Conservation (phyloP, 2,113 vertebrate genomes). For the Chelonoidis abingdonii region DNA sequence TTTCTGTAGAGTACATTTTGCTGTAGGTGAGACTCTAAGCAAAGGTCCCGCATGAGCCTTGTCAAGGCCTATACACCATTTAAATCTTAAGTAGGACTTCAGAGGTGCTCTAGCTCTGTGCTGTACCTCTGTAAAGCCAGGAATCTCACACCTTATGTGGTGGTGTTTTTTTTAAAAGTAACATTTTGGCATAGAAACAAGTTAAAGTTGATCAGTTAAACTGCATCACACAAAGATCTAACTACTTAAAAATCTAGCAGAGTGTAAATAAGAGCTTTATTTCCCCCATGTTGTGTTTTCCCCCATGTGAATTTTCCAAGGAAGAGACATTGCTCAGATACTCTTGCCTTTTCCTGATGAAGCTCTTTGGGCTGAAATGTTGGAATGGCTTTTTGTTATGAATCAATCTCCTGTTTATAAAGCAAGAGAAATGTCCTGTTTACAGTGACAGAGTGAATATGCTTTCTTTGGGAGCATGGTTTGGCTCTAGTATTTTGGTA, state of each 20-base stretch:
- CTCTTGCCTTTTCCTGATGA: not conserved
- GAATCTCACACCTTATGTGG: not conserved
- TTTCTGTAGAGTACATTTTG: not conserved
- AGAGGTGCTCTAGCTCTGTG: not conserved
- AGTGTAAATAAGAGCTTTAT: not conserved
- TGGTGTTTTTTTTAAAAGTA: no score
- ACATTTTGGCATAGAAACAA: not conserved
- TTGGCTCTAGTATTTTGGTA: constrained; percentile 52
- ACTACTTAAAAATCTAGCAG: constrained; percentile 5
- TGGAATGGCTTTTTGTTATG: constrained; percentile 18
- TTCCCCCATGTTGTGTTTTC: not conserved
- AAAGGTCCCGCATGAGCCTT: not conserved
- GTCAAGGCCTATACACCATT: not conserved
- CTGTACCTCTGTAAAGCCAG: not conserved
- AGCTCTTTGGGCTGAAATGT: constrained; percentile 5
- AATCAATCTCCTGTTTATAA: constrained; percentile 53
- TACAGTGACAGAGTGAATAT: constrained; percentile 15
- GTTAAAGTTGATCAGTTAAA: not conserved
- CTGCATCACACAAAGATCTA: not conserved
- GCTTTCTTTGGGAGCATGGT: constrained; percentile 30
- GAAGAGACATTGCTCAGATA: not conserved
- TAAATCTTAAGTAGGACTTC: not conserved
- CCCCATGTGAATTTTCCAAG: not conserved
- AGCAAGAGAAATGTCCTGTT: constrained; percentile 46
- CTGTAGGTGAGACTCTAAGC: not conserved